These are phyloP conservation scores for Eulemur albifrons DNA, from an alignment of 2,797 vertebrate genomes.

Conservation along the genomic window DNA sequence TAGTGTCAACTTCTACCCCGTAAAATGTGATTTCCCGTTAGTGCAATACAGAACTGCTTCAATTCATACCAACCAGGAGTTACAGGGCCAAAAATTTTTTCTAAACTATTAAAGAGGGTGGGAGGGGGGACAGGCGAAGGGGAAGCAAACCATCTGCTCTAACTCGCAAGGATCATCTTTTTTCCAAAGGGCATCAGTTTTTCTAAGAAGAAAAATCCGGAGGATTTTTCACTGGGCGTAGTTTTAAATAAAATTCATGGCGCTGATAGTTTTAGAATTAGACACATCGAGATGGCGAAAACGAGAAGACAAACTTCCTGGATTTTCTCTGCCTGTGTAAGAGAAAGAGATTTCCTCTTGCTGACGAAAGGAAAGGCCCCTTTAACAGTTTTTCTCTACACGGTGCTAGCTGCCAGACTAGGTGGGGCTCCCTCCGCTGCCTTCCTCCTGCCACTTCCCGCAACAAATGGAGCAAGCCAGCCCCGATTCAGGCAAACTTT, in stretches of 20 bases:
- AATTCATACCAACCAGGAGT: background rate
- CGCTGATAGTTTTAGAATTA: conserved; percentile 35
- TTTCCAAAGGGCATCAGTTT: background rate
- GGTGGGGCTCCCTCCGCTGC: conserved; percentile 79
- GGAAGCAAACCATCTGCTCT: conserved; percentile 40
- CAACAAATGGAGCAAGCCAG: conserved; percentile 64
- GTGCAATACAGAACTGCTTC: conserved; percentile 13
- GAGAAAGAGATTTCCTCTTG: conserved; percentile 68
- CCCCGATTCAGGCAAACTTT: conserved; percentile 68
- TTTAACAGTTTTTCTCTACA: conserved; percentile 63
- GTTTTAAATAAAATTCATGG: conserved; percentile 28
- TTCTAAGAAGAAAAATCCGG: background rate
- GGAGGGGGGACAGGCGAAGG: background rate
- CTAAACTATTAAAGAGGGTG: background rate
- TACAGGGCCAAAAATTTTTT: conserved; percentile 15
- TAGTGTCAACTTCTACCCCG: background rate
- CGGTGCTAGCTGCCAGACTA: conserved; percentile 75
- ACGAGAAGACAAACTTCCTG: conserved; percentile 70
- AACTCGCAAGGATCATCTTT: conserved; percentile 16
- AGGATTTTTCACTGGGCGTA: background rate
- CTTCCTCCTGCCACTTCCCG: conserved; percentile 76
- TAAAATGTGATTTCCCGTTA: conserved; percentile 42
- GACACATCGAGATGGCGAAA: conserved; percentile 41
- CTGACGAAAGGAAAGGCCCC: conserved; percentile 74
- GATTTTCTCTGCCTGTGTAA: conserved; percentile 31